These are phyloP conservation scores for Pseudotriccus pelzelni DNA, from an alignment of 2,797 vertebrate genomes.

Conservation along the genomic window DNA sequence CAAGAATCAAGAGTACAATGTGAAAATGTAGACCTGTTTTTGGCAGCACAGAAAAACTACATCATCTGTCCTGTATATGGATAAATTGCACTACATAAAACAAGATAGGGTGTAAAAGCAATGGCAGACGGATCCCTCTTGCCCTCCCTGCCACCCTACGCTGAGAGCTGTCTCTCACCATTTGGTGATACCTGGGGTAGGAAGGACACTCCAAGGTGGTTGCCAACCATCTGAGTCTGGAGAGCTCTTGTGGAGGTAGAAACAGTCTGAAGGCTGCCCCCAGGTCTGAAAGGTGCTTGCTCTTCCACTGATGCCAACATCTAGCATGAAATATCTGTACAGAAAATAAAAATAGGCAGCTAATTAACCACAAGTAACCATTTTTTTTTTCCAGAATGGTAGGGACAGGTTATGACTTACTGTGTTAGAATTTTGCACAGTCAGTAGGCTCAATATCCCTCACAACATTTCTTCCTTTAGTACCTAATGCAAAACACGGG, in stretches of 20 bases:
- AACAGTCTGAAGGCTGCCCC: background rate
- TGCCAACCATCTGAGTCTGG: background rate
- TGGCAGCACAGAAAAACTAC: background rate
- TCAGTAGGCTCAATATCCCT: background rate
- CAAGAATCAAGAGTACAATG: background rate
- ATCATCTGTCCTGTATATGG: background rate
- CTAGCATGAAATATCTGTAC: background rate
- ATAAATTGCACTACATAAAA: background rate
- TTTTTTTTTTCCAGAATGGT: background rate
- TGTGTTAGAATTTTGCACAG: background rate
- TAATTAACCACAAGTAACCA: background rate
- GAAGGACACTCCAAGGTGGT: background rate
- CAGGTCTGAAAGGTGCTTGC: background rate
- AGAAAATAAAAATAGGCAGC: background rate
- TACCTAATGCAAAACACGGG: background rate
- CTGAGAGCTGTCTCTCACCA: accelerated
- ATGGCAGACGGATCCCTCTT: background rate
- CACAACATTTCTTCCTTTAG: background rate
- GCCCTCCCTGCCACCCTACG: background rate
- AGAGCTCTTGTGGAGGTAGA: background rate
- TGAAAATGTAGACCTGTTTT: background rate
- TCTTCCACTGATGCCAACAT: background rate
- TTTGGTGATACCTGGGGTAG: background rate
- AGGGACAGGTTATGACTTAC: background rate
- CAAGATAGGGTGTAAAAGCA: background rate